Conservation (phyloP, 2,113 vertebrate species). For the Tetrax tetrax region DNA sequence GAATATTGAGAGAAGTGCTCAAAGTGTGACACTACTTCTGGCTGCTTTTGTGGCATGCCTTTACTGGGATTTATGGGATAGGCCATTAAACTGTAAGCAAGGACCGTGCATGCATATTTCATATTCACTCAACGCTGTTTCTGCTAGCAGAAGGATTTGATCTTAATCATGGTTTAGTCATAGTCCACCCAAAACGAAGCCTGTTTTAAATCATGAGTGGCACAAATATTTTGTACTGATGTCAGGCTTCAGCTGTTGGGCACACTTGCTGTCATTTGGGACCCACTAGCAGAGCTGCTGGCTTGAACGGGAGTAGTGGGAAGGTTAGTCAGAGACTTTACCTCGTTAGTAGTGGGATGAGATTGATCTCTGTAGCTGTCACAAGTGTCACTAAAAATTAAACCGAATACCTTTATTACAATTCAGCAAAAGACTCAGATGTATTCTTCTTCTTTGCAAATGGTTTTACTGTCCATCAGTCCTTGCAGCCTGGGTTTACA, state of each 20-base stretch:
- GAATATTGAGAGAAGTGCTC: not conserved
- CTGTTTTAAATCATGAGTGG: not conserved
- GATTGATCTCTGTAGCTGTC: not conserved
- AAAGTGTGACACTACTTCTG: not conserved
- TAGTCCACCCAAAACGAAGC: not conserved
- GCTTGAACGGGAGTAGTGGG: not conserved
- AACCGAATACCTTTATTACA: not conserved
- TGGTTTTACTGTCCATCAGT: not conserved
- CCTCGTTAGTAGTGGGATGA: not conserved
- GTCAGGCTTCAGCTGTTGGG: not conserved
- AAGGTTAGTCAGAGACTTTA: not conserved
- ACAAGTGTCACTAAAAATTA: not conserved
- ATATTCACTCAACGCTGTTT: not conserved
- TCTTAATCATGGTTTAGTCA: not conserved
- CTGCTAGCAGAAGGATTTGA: not conserved
- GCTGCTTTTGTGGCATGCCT: not conserved
- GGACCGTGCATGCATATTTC: not conserved
- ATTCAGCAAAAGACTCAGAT: not conserved
- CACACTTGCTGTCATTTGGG: not conserved
- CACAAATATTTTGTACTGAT: not conserved
- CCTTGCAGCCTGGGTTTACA: not conserved
- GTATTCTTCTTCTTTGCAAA: not conserved
- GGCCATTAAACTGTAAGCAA: not conserved
- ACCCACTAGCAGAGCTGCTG: not conserved
- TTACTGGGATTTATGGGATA: not conserved